Base-by-base conservation (phyloP, 1,140 invertebrate species). In the Helicoverpa zea region DNA sequence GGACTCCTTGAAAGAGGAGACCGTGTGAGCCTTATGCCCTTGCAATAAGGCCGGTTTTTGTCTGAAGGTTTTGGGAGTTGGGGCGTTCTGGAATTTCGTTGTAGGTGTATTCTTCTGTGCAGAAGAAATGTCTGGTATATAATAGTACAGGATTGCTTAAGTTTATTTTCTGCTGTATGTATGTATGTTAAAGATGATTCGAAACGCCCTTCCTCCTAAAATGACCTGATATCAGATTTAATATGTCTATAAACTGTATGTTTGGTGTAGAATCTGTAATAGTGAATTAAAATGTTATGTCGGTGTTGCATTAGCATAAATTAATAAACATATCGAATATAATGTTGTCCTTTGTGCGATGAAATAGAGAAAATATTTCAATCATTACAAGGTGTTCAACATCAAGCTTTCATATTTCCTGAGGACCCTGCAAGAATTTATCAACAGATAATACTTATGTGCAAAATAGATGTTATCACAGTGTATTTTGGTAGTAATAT, bases 1-100 rank as follows among this genome's bases (percentile, higher is more conserved):
- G 14, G 72, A 80, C 80, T 80, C 83, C 56, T 56, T 81, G 18
- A 29, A 16, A 2, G 83, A 83, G 79, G 78, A 83, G 70, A 70
- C 63, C 12, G 77, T 79, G 13, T 77, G 18, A 78, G 49, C 35
- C 35, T 43, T 43, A 1, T 43, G 35, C 35, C 5, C 35, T 43
- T 43, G 5, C 35, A 43, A 43, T 43, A 43, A 43, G 35, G 35
- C 35, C 10, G 14, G 56, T 43, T 18, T 56, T 56, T 16, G n/a
- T 58, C 3, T 58, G 72, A 35, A 29, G 54, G 3, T 18, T 3
- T 43, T 7, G 0, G 35, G 35, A 43, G 35, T 18, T 35, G 29
- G 56, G 56, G 58, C 35, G 73, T 76, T 61, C 23, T 43, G 58
- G 16, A 23, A 5, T 73, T 43, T 23, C 23, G 35, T 43, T 7